Evolutionary conservation across 1,140 invertebrate species (phyloP).

Genomic region (Lepidotrigona ventralis): DNA sequence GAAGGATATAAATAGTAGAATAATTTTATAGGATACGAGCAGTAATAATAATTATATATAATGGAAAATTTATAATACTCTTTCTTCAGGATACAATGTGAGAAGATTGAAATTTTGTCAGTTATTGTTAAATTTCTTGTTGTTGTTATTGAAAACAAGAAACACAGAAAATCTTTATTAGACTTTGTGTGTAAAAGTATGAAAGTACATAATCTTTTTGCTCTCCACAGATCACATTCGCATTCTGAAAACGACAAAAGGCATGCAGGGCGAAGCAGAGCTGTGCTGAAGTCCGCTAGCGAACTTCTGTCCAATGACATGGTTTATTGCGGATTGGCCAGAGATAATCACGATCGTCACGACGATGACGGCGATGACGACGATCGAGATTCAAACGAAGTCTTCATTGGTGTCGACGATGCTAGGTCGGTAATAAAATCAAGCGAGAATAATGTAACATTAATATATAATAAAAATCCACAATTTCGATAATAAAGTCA

Average conservation of each 20-base stretch:
- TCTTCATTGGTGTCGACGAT: conserved; percentile 76
- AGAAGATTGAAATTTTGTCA: too few species aligned
- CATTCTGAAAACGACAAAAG: conserved; percentile 74
- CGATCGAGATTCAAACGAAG: conserved; percentile 69
- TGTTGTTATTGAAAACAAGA: not conserved
- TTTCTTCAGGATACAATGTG: too few species aligned
- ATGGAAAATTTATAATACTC: too few species aligned
- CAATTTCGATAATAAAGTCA: too few species aligned
- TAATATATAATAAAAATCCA: too few species aligned
- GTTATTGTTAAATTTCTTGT: too few species aligned
- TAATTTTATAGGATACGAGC: too few species aligned
- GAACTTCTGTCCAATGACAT: conserved; percentile 77
- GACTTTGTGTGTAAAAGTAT: not conserved
- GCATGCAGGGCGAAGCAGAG: conserved; percentile 62
- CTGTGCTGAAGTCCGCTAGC: conserved; percentile 72
- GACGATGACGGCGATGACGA: conserved; percentile 66
- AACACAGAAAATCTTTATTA: not conserved
- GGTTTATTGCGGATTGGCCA: conserved; percentile 73
- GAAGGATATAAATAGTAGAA: too few species aligned
- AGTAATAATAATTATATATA: too few species aligned
- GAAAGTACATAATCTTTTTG: not conserved
- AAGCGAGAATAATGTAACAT: not conserved
- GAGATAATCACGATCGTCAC: conserved; percentile 39
- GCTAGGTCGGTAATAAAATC: conserved; percentile 56
- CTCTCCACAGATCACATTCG: conserved; percentile 69